Base-by-base conservation (phyloP, 2,888 invertebrate genomes). In the Mimachlamys varia region DNA sequence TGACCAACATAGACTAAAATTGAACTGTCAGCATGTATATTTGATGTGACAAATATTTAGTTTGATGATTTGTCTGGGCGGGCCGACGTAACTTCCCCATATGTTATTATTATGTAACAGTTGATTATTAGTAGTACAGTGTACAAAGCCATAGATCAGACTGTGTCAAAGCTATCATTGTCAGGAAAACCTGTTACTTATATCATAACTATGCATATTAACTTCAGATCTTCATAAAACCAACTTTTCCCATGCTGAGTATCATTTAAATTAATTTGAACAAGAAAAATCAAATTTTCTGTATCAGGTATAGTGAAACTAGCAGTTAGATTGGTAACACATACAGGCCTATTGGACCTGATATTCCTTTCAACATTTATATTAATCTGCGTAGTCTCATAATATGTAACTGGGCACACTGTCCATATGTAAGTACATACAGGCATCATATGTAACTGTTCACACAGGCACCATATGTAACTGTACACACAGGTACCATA, bases 21-120 rank as follows among this genome's bases (percentile, higher is more conserved):
- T 76, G 76, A 76, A 76, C 58, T 76, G 76, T 76, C 76, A 76
- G 76, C 76, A 76, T 76, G 33, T 76, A 76, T 76, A 76, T 76
- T 76, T 76, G 76, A 76, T 76, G 33, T 33, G 76, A 76, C 76
- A 76, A 76, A 76, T 76, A 76, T 33, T 76, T 76, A 76, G 76
- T 76, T 76, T 76, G 76, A 76, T 76, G 76, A 76, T 76, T 76
- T 76, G 76, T 76, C 76, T 76, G 33, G 62, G 76, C 76, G 27
- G 33, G 76, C 19, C 76, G 76, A 7, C 76, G 33, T 76, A 10
- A 76, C 2, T 76, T 12, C 0, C 76, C 27, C 27, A 76, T 76
- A 76, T 76, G 76, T 33, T 76, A 76, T 33, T 76, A 33, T 76
- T 76, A 33, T 76, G 27, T 76, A 76, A 76, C 27, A 27, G 12